A percentile compares a stretch with the other conserved stretches of the same genome.
Conservation (phyloP, 2,797 vertebrate genomes). For the Spheniscus humboldti region DNA sequence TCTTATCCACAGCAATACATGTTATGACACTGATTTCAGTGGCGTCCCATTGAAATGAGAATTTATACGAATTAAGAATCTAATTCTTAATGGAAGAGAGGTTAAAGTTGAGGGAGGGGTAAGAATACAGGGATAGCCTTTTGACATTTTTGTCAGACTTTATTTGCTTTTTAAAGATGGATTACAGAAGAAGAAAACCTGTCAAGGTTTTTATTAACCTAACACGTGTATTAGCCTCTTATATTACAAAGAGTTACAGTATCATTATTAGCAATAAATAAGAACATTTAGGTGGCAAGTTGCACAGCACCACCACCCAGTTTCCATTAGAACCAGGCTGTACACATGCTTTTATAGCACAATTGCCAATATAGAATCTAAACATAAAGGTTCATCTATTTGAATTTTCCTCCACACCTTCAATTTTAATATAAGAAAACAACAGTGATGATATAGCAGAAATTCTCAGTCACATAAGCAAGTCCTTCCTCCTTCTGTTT, state of each 20-base stretch:
- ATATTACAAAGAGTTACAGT: neutral
- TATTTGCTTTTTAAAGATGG: neutral
- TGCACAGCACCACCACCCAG: neutral
- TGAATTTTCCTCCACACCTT: neutral
- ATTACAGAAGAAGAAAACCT: neutral
- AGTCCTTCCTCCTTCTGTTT: neutral
- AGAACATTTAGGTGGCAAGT: neutral
- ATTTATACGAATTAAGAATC: neutral
- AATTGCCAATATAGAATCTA: neutral
- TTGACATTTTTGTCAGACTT: neutral
- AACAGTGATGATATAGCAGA: neutral
- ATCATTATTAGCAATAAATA: neutral
- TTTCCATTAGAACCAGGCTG: neutral
- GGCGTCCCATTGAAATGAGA: neutral
- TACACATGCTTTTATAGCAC: neutral
- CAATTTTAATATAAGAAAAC: neutral
- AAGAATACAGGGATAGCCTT: neutral
- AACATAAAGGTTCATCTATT: neutral
- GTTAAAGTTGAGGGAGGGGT: neutral
- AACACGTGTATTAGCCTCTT: neutral
- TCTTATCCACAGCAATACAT: neutral
- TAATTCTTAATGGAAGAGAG: neutral
- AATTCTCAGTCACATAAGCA: neutral
- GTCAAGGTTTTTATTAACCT: neutral
- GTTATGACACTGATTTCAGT: neutral